Evolutionary conservation across 2,888 invertebrate species (phyloP), one percentile per base, ranked within the genome.

Genomic region (Beris morrisii): DNA sequence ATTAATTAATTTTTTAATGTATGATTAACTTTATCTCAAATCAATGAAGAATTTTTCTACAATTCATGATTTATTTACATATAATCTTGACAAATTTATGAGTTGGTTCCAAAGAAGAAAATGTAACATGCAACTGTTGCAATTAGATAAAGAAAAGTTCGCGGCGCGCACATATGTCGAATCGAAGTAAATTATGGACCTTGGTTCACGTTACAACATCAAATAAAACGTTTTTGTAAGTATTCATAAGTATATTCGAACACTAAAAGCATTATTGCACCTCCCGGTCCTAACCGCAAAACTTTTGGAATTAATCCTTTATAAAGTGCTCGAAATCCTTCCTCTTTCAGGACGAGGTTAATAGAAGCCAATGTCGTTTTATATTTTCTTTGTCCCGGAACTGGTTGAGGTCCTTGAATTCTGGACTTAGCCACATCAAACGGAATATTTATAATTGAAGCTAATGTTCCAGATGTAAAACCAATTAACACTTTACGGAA

Each of bases 371-470:
- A 81, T 1, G 94, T 94, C 28, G 88, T 86, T 44, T 83, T 85
- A 76, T 97, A 97, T 76, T 93, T 93, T 56, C 92, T 85, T 69
- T 85, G 73, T 0, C 88, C 89, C 0, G 85, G 81, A 2, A 84
- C 81, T 1, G 92, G 92, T 78, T 95, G 94, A 1, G 95, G 94
- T 0, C 95, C 96, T 80, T 97, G 97, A 72, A 97, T 97, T 64
- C 97, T 85, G 72, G 94, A 95, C 81, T 97, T 97, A 30, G 94
- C 97, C 32, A 97, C 97, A 78, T 97, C 97, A 79, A 96, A 96
- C 5, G 97, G 97, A 81, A 96, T 96, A 80, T 97, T 97, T 55
- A 91, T 83, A 72, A 90, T 87, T 5, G 95, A 95, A 7, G 91
- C 95, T 44, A 95, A 78, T 0, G 91, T 90, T 3, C 96, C 97